Evolutionary conservation across 2,888 invertebrate species (phyloP).

Genomic region (Ophraella communa): DNA sequence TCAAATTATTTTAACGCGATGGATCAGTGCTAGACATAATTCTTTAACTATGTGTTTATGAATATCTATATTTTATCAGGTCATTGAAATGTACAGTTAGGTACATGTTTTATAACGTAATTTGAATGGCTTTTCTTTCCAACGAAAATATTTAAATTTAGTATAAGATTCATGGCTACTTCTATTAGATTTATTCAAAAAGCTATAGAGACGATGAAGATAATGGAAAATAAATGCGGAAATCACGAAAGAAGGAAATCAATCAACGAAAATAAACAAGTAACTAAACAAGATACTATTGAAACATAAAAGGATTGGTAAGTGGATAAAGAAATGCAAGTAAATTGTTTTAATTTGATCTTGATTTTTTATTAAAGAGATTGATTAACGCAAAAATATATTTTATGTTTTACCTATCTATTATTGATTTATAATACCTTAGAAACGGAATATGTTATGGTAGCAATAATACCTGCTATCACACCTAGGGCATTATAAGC

Average conservation of each 20-base stretch:
- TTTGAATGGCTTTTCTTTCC: not conserved
- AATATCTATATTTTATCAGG: not conserved
- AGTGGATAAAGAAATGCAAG: too few species aligned
- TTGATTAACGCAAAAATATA: too few species aligned
- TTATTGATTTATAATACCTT: too few species aligned
- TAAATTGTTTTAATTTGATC: too few species aligned
- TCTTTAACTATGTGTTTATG: not conserved
- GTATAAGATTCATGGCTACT: not conserved
- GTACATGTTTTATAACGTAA: not conserved
- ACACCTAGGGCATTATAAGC: too few species aligned
- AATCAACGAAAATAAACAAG: not conserved
- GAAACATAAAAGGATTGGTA: too few species aligned
- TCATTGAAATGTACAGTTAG: not conserved
- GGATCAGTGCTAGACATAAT: not conserved
- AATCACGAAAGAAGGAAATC: not conserved
- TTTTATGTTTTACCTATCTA: too few species aligned
- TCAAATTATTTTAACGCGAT: not conserved
- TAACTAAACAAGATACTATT: too few species aligned
- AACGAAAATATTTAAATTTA: not conserved
- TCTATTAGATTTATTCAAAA: not conserved
- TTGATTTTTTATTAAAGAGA: too few species aligned
- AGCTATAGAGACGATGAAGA: not conserved
- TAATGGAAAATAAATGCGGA: not conserved
- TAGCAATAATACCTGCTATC: too few species aligned
- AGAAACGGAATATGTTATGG: too few species aligned